Evolutionary conservation across 2,797 vertebrate species (phyloP).

Genomic region (Myotis findleyi): DNA sequence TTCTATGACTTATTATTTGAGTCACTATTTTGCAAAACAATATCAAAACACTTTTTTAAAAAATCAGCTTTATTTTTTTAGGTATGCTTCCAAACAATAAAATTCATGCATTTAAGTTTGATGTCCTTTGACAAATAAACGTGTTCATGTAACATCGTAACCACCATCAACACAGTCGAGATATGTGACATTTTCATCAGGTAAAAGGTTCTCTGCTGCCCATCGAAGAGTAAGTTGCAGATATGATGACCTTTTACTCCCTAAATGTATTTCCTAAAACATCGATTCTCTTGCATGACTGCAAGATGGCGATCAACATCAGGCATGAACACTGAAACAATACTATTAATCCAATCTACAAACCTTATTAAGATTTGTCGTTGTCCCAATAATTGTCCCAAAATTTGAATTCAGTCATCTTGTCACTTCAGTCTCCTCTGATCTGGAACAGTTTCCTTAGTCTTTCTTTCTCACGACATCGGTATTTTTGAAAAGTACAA

Average conservation of each 20-base stretch:
- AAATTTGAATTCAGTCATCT: background rate
- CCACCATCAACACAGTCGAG: background rate
- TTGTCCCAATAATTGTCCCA: background rate
- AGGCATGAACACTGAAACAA: background rate
- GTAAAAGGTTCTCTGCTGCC: background rate
- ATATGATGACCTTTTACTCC: background rate
- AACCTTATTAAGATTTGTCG: background rate
- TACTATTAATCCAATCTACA: background rate
- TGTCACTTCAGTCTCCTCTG: background rate
- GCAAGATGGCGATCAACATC: background rate
- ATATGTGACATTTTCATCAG: background rate
- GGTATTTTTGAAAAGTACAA: background rate
- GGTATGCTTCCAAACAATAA: background rate
- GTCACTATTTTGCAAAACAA: background rate
- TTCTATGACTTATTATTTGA: background rate
- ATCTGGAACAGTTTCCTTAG: background rate
- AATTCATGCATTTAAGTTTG: background rate
- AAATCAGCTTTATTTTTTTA: background rate
- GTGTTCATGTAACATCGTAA: background rate
- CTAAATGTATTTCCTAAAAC: constrained; percentile 26
- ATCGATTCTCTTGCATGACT: background rate
- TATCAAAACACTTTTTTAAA: background rate
- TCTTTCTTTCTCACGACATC: background rate
- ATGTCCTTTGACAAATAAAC: background rate
- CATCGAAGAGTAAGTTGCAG: background rate